A percentile compares a stretch with the other conserved stretches of the same genome.
Evolutionary conservation across 2,888 invertebrate genomes (phyloP).

Genomic region (Limenitis camilla): DNA sequence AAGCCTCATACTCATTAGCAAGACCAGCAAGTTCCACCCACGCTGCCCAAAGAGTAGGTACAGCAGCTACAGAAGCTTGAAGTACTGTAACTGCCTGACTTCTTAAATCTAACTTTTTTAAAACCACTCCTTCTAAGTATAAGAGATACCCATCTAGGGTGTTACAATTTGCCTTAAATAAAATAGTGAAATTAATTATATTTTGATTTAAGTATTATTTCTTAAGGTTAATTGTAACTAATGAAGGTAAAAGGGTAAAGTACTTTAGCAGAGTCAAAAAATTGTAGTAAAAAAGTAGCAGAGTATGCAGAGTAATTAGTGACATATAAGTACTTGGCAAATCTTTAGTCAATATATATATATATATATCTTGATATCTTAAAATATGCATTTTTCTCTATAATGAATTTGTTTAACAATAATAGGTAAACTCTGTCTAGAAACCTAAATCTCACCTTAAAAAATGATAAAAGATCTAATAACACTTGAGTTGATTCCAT

Average conservation of each 20-base stretch:
- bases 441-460: slow-evolving; percentile 44
- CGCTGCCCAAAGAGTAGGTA: slow-evolving; percentile 94
- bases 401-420: too few relatives aligned
- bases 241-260: not conserved
- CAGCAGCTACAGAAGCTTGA: slow-evolving; percentile 82
- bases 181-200: not conserved
- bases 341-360: too few relatives aligned
- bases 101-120: slow-evolving; percentile 88
- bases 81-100: slow-evolving; percentile 85
- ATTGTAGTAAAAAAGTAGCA: too few relatives aligned
- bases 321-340: too few relatives aligned
- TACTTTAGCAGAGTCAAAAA: too few relatives aligned
- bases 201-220: slow-evolving; percentile 37
- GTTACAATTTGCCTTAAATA: slow-evolving; percentile 68
- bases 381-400: too few relatives aligned
- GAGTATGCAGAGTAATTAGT: too few relatives aligned
- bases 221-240: slow-evolving; percentile 47
- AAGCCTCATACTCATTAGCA: slow-evolving; percentile 86
- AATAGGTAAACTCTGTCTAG: too few relatives aligned
- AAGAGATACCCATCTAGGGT: slow-evolving; percentile 90
- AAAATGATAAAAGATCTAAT: slow-evolving; percentile 59
- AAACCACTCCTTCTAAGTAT: slow-evolving; percentile 92
- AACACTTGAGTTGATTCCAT: slow-evolving; percentile 61
- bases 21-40: slow-evolving; percentile 94
- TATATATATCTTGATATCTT: too few relatives aligned